Evolutionary conservation across 2,888 invertebrate species (phyloP).

Genomic region (Gnatocerus cornutus): DNA sequence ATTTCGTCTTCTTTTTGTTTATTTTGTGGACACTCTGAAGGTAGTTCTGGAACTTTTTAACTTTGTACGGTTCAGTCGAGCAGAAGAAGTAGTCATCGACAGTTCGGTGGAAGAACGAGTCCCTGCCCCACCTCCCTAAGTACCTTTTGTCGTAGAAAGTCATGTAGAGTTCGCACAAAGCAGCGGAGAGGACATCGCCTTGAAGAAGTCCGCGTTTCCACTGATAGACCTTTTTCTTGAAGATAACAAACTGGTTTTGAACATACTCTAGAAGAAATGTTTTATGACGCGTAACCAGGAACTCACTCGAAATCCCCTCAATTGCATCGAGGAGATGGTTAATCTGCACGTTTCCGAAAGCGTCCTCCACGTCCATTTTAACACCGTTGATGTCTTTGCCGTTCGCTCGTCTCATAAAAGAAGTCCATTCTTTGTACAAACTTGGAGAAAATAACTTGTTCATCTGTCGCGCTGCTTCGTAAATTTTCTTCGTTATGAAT

Average conservation of each 20-base stretch:
- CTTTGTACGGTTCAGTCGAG: slow-evolving; percentile 47
- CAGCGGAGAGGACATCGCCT: slow-evolving; percentile 55
- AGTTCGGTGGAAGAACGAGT: slow-evolving; percentile 51
- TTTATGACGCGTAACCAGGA: slow-evolving; percentile 47
- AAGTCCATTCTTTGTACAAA: slow-evolving; percentile 51
- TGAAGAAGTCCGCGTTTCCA: slow-evolving; percentile 59
- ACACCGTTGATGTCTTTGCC: slow-evolving; percentile 50
- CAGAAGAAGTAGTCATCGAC: slow-evolving; percentile 59
- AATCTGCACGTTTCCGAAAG: slow-evolving; percentile 55
- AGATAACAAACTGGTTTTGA: slow-evolving; percentile 52
- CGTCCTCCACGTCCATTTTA: slow-evolving; percentile 56
- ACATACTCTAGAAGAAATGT: slow-evolving; percentile 52
- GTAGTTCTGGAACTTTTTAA: slow-evolving; percentile 44
- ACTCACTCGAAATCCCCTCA: neutral
- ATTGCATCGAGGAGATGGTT: slow-evolving; percentile 45
- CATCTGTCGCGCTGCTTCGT: slow-evolving; percentile 38
- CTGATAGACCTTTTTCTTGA: slow-evolving; percentile 49
- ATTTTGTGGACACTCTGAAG: slow-evolving; percentile 35
- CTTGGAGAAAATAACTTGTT: slow-evolving; percentile 32
- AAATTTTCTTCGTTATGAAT: slow-evolving; percentile 45
- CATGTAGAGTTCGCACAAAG: slow-evolving; percentile 55
- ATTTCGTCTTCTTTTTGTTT: slow-evolving; percentile 54
- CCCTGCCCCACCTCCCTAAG: slow-evolving; percentile 36
- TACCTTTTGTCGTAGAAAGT: slow-evolving; percentile 49
- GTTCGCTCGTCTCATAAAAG: slow-evolving; percentile 39